A percentile compares a stretch with the other conserved stretches of the same genome.
Evolutionary conservation across 2,888 invertebrate genomes (phyloP).

Genomic region (Agrenia bidenticulata): DNA sequence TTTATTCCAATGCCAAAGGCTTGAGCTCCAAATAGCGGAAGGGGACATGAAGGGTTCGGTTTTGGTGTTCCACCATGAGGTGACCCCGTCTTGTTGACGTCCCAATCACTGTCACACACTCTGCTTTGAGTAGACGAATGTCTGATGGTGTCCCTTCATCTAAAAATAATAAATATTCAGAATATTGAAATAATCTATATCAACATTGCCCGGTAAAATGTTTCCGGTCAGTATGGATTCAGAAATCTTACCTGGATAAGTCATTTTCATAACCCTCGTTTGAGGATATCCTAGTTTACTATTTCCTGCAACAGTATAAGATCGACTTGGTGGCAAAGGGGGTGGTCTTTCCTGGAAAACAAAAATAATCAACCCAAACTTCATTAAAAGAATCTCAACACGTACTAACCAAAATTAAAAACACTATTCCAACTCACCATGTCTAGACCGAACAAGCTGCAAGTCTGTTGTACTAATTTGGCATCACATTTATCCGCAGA

Average conservation of each 20-base stretch:
- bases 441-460: constrained; percentile 84
- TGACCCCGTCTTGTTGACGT: constrained; percentile 83
- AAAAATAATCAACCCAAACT: constrained; percentile 27
- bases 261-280: constrained; percentile 85
- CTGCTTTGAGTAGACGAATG: constrained; percentile 73
- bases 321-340: constrained; percentile 84
- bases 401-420: not conserved
- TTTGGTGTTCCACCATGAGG: constrained; percentile 80
- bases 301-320: constrained; percentile 86
- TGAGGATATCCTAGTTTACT: constrained; percentile 91
- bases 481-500: constrained; percentile 78
- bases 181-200: too few relatives aligned
- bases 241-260: constrained; percentile 69
- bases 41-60: constrained; percentile 73
- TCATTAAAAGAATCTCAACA: not conserved
- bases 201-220: too few relatives aligned
- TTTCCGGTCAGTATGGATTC: too few relatives aligned
- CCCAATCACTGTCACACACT: constrained; percentile 82
- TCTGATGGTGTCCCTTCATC: constrained; percentile 60
- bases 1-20: constrained; percentile 37
- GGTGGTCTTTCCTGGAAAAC: constrained; percentile 77
- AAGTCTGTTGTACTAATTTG: constrained; percentile 85
- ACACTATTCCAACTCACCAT: constrained; percentile 62
- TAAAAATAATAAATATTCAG: too few relatives aligned
- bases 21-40: constrained; percentile 79